Conservation (phyloP, 2,797 vertebrate genomes). For the Premnoplex brunnescens region DNA sequence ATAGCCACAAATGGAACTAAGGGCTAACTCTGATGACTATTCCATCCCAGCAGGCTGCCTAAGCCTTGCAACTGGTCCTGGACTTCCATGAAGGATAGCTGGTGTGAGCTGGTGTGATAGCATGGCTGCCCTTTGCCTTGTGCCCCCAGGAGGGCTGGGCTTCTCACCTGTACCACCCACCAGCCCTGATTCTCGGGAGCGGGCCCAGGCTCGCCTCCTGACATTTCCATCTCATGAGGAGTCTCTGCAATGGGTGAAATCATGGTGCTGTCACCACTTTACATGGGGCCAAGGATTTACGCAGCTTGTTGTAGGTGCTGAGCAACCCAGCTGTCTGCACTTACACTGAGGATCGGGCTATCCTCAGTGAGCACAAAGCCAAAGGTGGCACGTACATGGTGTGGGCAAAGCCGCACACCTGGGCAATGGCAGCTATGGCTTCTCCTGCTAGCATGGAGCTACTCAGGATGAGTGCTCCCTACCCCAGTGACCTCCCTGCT, state of each 20-base stretch:
- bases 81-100: fast-evolving
- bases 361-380: neutral
- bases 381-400: fast-evolving
- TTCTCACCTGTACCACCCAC: neutral
- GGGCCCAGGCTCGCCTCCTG: fast-evolving
- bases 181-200: neutral
- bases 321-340: fast-evolving
- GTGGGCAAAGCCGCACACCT: neutral
- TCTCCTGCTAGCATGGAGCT: fast-evolving
- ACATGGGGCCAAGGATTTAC: neutral
- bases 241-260: neutral
- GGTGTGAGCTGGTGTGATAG: fast-evolving
- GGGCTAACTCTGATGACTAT: neutral
- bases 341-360: fast-evolving
- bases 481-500: neutral
- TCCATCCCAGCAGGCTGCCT: neutral
- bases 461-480: neutral
- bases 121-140: neutral
- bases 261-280: neutral
- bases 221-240: neutral
- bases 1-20: fast-evolving
- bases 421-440: neutral
- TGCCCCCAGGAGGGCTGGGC: neutral
- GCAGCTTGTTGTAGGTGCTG: neutral
- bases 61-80: fast-evolving